A percentile compares a stretch with the other conserved stretches of the same genome.
Evolutionary conservation across 2,888 invertebrate genomes (phyloP).

Genomic region (Amorpha juglandis): DNA sequence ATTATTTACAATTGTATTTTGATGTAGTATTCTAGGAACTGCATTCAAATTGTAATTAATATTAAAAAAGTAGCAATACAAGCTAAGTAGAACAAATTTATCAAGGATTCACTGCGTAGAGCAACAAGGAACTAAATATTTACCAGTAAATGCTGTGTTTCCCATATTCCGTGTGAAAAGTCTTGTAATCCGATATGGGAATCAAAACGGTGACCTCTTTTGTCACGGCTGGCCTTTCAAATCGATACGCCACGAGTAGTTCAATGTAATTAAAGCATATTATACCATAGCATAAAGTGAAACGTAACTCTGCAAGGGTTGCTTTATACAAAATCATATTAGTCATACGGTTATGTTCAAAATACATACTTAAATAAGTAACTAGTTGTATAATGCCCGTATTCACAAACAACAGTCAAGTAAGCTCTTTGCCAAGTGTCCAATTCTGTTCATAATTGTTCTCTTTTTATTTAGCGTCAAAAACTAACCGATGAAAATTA

Average conservation of each 20-base stretch:
- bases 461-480: too few species aligned
- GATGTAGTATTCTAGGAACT: too few species aligned
- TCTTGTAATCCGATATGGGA: conserved; percentile 14
- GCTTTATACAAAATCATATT: not conserved
- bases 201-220: conserved; percentile 19
- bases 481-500: too few species aligned
- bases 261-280: conserved; percentile 1
- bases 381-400: too few species aligned
- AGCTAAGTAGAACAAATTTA: not conserved
- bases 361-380: too few species aligned
- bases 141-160: not conserved
- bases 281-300: not conserved
- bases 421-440: too few species aligned
- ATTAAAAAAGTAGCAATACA: too few species aligned
- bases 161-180: conserved; percentile 31
- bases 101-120: not conserved
- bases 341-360: too few species aligned
- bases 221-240: conserved; percentile 6
- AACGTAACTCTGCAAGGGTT: not conserved
- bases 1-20: too few species aligned
- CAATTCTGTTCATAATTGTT: too few species aligned
- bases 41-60: too few species aligned
- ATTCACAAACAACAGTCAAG: too few species aligned
- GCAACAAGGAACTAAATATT: not conserved
- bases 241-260: conserved; percentile 5